Evolutionary conservation across 2,797 vertebrate genomes (phyloP), one percentile per base, ranked within the genome.

Genomic region (Enteromius fasciolatus): DNA sequence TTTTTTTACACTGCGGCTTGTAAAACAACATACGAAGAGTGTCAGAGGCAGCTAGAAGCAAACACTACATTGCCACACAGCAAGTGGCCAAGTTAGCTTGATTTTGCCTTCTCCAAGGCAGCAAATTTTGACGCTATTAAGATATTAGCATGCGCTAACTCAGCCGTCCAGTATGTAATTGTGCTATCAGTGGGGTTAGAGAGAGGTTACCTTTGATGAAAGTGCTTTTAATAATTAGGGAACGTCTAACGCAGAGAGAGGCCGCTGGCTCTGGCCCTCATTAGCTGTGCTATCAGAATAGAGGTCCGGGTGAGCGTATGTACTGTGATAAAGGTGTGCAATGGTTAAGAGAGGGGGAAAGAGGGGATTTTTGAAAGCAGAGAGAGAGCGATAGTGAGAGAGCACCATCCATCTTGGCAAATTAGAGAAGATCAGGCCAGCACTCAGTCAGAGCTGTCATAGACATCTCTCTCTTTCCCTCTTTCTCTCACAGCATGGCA

Each of bases 391-490:
- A 76, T 92, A 93, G 93, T 91, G 73, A 89, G 91, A 94, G 94
- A 96, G 96, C 94, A 95, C 91, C 89, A 97, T 97, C 94, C 94
- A 97, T 97, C 96, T 96, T 93, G 91, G 94, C 92, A 95, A 94
- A 96, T 97, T 96, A 95, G 92, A 88, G 88, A 88, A 92, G 89
- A 94, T 93, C 92, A 90, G 81, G 86, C 92, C 93, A 89, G 92
- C 90, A 93, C 96, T 98, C 97, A 97, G 97, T 98, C 97, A 98
- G 93, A 78, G 83, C 91, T 97, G 97, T 95, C 94, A 96, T 82
- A 84, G 54, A 50, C 72, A 76, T 66, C 72, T 68, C 54, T 80
- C 72, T 83, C 57, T 72, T 63, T 72, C 83, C 59, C 68, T 75
- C 81, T 76, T 87, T 50, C 61, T 69, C 74, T 70, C 89, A 87